Conservation (phyloP, 1,140 invertebrate species). For the Pomacea maculata region DNA sequence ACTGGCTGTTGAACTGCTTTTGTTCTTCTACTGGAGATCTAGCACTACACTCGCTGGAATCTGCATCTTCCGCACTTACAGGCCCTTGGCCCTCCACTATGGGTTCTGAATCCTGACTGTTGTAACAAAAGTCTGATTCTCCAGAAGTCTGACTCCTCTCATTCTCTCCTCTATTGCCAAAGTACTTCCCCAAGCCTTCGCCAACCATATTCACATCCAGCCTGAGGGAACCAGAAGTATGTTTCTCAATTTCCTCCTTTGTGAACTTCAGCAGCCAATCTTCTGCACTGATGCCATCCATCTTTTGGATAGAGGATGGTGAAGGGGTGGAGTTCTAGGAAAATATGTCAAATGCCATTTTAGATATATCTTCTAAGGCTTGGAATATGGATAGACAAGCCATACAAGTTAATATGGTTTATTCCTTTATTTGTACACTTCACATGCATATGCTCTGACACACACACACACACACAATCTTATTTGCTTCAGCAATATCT, state of each 20-base stretch:
- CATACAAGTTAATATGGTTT: too few relatives aligned
- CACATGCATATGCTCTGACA: too few relatives aligned
- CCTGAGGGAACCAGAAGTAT: background rate
- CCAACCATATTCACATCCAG: too few relatives aligned
- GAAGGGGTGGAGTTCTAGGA: constrained; percentile 24
- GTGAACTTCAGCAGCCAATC: constrained; percentile 29
- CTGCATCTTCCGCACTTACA: constrained; percentile 15
- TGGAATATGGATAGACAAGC: too few relatives aligned
- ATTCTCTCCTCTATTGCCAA: background rate
- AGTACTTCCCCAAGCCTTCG: too few relatives aligned
- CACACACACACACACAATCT: too few relatives aligned
- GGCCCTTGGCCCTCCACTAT: too few relatives aligned
- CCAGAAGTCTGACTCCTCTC: background rate
- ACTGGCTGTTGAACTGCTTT: constrained; percentile 49
- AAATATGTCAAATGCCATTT: background rate
- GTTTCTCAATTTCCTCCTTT: constrained; percentile 32
- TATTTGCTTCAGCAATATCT: too few relatives aligned
- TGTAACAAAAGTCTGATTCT: background rate
- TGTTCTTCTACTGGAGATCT: constrained; percentile 36
- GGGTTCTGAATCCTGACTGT: too few relatives aligned
- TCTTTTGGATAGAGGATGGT: constrained; percentile 18
- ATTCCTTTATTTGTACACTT: too few relatives aligned
- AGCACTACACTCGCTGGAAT: constrained; percentile 28
- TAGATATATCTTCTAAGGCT: too few relatives aligned
- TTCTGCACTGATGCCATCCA: constrained; percentile 26